These are phyloP conservation scores for Colinus virginianus DNA, from an alignment of 2,113 vertebrate species.

Conservation along the genomic window DNA sequence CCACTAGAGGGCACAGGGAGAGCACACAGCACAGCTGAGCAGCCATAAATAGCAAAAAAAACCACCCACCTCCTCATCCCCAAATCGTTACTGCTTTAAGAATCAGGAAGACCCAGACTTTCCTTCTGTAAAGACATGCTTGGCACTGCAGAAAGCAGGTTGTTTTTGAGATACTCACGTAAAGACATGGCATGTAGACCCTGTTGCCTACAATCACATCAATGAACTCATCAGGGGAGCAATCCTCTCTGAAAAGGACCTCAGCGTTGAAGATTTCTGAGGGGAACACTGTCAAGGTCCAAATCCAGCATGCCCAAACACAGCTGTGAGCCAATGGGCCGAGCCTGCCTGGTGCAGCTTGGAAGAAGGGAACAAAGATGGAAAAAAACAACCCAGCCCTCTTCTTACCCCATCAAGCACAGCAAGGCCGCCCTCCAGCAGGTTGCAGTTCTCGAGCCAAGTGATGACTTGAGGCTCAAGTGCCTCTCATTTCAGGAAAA, in stretches of 20 bases:
- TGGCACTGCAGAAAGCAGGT: background rate
- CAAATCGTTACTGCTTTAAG: background rate
- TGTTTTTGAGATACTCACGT: slow-evolving; percentile 80
- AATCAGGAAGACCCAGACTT: background rate
- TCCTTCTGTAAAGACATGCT: background rate
- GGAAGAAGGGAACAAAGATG: background rate
- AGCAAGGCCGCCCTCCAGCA: background rate
- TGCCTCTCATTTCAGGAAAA: slow-evolving; percentile 42
- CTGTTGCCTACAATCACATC: slow-evolving; percentile 98
- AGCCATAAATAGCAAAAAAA: too few species aligned
- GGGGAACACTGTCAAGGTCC: slow-evolving; percentile 77
- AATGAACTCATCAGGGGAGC: slow-evolving; percentile 95
- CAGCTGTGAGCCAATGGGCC: accelerated
- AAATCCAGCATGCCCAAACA: background rate
- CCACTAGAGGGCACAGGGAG: slow-evolving; percentile 65
- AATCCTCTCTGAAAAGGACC: slow-evolving; percentile 96
- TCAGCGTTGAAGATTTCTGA: slow-evolving; percentile 99
- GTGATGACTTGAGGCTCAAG: background rate
- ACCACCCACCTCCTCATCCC: background rate
- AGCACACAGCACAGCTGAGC: background rate
- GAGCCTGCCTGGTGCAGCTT: background rate
- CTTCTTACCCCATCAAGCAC: background rate
- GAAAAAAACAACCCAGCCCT: background rate
- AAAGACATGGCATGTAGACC: slow-evolving; percentile 98
- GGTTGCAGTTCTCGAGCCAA: too few species aligned